These are phyloP conservation scores for Malacoctenus gilli DNA, from an alignment of 2,797 vertebrate genomes.

Conservation along the genomic window DNA sequence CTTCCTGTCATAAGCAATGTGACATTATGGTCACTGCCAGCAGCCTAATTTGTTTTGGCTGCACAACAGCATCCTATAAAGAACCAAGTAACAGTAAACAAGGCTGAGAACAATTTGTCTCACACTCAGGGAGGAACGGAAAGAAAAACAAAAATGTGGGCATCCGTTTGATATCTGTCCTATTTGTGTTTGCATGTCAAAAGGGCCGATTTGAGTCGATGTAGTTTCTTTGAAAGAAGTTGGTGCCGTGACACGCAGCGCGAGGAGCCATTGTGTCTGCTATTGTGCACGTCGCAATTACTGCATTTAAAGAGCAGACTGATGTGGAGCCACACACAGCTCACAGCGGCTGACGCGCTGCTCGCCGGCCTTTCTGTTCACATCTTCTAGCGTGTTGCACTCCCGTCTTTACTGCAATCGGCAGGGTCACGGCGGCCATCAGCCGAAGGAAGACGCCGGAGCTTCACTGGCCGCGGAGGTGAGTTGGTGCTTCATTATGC, in stretches of 20 bases:
- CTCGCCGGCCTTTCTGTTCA: conserved; percentile 7
- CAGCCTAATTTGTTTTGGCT: no score
- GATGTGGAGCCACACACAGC: not conserved
- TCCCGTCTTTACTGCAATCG: conserved; percentile 35
- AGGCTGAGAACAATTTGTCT: no score
- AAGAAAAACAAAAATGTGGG: no score
- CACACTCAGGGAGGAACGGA: no score
- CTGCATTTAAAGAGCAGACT: not conserved
- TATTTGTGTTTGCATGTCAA: not conserved
- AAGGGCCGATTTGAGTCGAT: not conserved
- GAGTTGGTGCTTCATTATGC: conserved; percentile 9
- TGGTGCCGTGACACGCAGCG: not conserved
- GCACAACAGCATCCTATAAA: no score
- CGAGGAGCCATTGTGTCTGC: no score
- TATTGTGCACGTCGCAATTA: not conserved
- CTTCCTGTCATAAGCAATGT: no score
- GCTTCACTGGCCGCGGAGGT: conserved; percentile 21
- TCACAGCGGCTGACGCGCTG: conserved; percentile 7
- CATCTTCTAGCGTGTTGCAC: not conserved
- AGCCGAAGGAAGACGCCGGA: conserved; percentile 33
- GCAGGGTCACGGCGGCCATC: conserved; percentile 44
- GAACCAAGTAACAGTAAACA: no score
- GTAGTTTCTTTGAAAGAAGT: not conserved
- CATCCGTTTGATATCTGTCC: not conserved
- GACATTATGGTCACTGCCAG: no score